Evolutionary conservation across 2,888 invertebrate genomes (phyloP).

Genomic region (Cantharis rufa): DNA sequence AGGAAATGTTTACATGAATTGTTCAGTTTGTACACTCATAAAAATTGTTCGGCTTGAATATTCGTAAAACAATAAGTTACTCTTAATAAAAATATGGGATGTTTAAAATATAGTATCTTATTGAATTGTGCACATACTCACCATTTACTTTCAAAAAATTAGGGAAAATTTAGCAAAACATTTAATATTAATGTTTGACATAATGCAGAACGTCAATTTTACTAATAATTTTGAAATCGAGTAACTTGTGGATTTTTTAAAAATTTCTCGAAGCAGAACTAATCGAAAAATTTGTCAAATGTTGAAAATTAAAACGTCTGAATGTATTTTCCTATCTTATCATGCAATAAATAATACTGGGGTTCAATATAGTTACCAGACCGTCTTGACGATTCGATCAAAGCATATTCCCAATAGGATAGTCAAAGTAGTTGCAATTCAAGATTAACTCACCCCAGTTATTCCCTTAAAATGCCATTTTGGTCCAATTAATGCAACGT

Average conservation of each 20-base stretch:
- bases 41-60: not conserved
- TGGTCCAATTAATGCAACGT: too few species aligned
- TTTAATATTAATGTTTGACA: not conserved
- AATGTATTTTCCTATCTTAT: not conserved
- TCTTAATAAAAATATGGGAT: not conserved
- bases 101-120: not conserved
- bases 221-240: not conserved
- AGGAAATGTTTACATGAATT: not conserved
- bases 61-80: not conserved
- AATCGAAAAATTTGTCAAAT: too few species aligned
- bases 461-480: not conserved
- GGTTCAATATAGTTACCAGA: not conserved
- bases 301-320: too few species aligned
- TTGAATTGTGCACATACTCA: not conserved
- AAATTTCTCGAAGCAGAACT: not conserved
- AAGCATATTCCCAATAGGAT: not conserved
- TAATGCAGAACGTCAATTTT: not conserved
- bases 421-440: not conserved
- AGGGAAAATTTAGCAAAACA: not conserved
- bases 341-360: not conserved
- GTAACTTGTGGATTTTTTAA: not conserved
- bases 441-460: not conserved
- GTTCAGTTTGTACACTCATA: not conserved
- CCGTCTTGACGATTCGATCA: not conserved
- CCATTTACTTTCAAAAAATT: not conserved